Conservation (phyloP, 2,113 vertebrate species). For the Trinectes maculatus region DNA sequence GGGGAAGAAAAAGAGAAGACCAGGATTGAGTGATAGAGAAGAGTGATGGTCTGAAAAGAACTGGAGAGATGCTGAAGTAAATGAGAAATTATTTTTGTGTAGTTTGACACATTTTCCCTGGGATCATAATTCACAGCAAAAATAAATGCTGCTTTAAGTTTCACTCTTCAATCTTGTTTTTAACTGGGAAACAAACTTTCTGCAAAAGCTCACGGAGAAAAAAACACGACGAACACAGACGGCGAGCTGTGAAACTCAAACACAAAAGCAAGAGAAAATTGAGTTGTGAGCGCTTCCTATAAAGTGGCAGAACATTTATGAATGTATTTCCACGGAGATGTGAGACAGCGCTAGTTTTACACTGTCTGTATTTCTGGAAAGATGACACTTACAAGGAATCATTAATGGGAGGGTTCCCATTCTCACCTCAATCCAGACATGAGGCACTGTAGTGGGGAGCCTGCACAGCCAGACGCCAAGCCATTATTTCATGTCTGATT, state of each 20-base stretch:
- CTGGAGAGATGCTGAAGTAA: conserved; percentile 1
- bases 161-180: conserved; percentile 22
- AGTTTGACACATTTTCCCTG: conserved; percentile 8
- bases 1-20: conserved; percentile 19
- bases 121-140: conserved; percentile 13
- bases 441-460: conserved; percentile 44
- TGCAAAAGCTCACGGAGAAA: conserved; percentile 19
- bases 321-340: conserved; percentile 57
- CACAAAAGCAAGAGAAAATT: conserved; percentile 33
- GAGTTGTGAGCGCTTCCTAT: conserved; percentile 34
- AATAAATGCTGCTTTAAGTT: conserved; percentile 18
- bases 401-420: conserved; percentile 56
- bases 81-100: background rate
- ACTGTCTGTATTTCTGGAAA: conserved; percentile 56
- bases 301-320: conserved; percentile 56
- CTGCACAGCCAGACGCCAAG: conserved; percentile 49
- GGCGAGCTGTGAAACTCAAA: background rate
- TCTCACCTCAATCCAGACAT: conserved; percentile 57
- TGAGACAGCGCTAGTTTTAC: conserved; percentile 59
- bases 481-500: conserved; percentile 75
- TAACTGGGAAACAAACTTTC: conserved; percentile 42
- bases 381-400: conserved; percentile 65
- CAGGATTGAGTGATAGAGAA: conserved; percentile 12
- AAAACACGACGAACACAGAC: conserved; percentile 27
- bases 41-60: background rate